phyloP scores from a whole-genome alignment of 2,797 vertebrate species.

The Numenius phaeopus region DNA sequence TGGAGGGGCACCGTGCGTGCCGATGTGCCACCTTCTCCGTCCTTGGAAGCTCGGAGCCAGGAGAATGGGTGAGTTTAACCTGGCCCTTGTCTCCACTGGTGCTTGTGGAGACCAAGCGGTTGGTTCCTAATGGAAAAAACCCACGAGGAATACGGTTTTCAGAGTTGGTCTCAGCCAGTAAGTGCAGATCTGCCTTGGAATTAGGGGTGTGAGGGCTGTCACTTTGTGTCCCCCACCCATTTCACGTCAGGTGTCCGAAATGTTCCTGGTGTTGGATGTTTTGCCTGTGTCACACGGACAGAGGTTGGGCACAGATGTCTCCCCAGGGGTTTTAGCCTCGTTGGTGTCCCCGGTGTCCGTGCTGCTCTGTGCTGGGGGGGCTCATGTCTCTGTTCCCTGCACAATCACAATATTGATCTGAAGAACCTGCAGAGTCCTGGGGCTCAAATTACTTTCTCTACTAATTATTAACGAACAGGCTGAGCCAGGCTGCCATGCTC shows the following conservation, averaged over 20 bases:
- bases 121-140: not conserved
- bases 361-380: not conserved
- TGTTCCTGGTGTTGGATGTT: rapidly evolving
- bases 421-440: not conserved
- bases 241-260: rapidly evolving
- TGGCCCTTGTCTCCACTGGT: rapidly evolving
- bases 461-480: rapidly evolving
- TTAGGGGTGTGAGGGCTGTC: not conserved
- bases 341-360: not conserved
- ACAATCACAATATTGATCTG: rapidly evolving
- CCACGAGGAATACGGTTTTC: rapidly evolving
- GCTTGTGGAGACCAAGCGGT: not conserved
- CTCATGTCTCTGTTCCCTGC: rapidly evolving
- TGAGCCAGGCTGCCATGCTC: not conserved
- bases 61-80: not conserved
- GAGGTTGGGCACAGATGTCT: not conserved
- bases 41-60: rapidly evolving
- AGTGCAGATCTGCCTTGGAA: not conserved
- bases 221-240: not conserved
- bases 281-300: rapidly evolving
- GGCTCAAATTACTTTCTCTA: rapidly evolving
- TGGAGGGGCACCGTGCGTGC: rapidly evolving
- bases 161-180: rapidly evolving
- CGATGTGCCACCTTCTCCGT: not conserved
- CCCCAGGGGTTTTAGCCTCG: not conserved